Evolutionary conservation across 1,140 invertebrate species (phyloP), one percentile per base, ranked within the genome.

Genomic region (Liolophura sinensis): DNA sequence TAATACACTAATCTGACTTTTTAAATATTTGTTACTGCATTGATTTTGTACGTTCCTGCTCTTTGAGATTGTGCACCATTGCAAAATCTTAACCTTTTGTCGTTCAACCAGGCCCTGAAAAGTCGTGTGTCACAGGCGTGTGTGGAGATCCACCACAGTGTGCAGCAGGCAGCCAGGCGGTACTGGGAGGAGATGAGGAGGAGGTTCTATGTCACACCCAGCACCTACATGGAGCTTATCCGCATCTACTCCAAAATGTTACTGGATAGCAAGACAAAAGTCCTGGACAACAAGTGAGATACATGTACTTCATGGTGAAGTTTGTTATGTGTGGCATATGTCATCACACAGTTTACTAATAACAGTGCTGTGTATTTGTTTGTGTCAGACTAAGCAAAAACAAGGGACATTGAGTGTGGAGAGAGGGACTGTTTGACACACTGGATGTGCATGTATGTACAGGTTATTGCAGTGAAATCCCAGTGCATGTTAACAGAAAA

Each of bases 161-260:
- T 93, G 0, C 89, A 90, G 76, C 84, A 88, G 22, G 90, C 89
- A 84, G 90, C 92, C 0, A 84, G 87, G 1, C 82, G 87, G 46
- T 91, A 91, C 74, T 94, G 89, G 80, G 85, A 89, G 47, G 93
- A 95, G 85, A 90, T 93, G 88, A 87, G 90, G 61, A 82, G 93
- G 0, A 87, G 90, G 77, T 94, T 92, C 80, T 95, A 95, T 78
- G 92, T 92, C 22, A 95, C 93, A 0, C 93, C 93, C 0, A 93
- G 91, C 73, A 93, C 91, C 76, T 95, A 94, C 79, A 87, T 95
- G 67, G 92, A 93, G 76, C 84, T 95, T 12, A 85, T 96, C 3
- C 91, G 91, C 76, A 85, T 93, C 0, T 95, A 93, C 66, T 74
- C 77, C 20, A 77, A 71, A 58, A 79, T 84, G 73, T 71, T 84